Evolutionary conservation across 2,888 invertebrate species (phyloP).

Genomic region (Arge pagana): DNA sequence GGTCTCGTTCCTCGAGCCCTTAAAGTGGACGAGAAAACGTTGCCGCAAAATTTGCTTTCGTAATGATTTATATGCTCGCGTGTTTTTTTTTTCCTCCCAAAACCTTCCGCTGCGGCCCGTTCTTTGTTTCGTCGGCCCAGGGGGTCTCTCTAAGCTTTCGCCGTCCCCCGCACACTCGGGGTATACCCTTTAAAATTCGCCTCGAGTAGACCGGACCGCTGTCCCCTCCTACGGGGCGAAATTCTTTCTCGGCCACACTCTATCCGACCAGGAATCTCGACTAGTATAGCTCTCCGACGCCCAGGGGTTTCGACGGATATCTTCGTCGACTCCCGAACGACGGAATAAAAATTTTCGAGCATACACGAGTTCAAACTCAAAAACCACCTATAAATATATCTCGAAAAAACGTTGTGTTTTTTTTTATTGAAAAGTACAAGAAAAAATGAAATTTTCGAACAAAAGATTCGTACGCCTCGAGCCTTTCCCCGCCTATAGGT

Average conservation of each 20-base stretch:
- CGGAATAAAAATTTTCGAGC: slow-evolving; percentile 10
- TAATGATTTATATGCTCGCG: slow-evolving; percentile 24
- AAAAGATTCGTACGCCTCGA: too few relatives aligned
- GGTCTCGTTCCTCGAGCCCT: too few relatives aligned
- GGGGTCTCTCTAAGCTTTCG: slow-evolving; percentile 32
- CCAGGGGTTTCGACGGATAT: slow-evolving; percentile 10
- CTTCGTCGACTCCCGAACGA: slow-evolving; percentile 17
- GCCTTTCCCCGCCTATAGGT: too few relatives aligned
- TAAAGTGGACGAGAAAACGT: too few relatives aligned
- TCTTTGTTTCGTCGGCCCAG: slow-evolving; percentile 42
- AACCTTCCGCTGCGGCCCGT: slow-evolving; percentile 34
- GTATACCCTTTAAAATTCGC: slow-evolving; percentile 38
- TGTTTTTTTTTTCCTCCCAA: slow-evolving; percentile 27
- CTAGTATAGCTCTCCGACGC: slow-evolving; percentile 16
- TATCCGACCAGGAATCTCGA: slow-evolving; percentile 17
- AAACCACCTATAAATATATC: too few relatives aligned
- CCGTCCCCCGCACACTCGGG: slow-evolving; percentile 31
- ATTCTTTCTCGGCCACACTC: slow-evolving; percentile 42
- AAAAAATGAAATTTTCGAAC: too few relatives aligned
- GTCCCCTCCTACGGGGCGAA: slow-evolving; percentile 41
- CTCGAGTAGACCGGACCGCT: slow-evolving; percentile 33
- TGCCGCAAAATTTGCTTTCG: slow-evolving; percentile 9
- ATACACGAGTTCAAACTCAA: slow-evolving; percentile 22
- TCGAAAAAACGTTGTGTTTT: too few relatives aligned
- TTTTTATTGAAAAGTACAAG: too few relatives aligned